Percentiles rank a stretch among this genome's conserved stretches.
Evolutionary conservation across 2,888 invertebrate genomes (phyloP).

Genomic region (Erebia aethiops): DNA sequence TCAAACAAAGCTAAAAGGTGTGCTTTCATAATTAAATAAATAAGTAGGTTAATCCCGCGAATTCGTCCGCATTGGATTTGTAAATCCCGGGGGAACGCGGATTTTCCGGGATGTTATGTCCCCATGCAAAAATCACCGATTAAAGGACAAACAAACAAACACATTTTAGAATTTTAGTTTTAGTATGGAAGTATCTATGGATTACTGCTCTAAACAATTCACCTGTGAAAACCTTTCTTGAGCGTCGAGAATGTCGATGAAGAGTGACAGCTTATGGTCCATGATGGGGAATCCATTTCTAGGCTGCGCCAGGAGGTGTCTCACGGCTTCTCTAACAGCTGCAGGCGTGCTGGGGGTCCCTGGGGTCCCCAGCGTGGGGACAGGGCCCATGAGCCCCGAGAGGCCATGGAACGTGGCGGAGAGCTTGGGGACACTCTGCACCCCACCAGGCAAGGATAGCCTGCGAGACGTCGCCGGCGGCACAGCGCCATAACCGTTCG

Average conservation of each 20-base stretch:
- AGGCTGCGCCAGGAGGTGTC: conserved; percentile 86
- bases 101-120: too few relatives aligned
- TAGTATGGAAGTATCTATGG: too few relatives aligned
- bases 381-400: conserved; percentile 61
- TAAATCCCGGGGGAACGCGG: too few relatives aligned
- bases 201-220: conserved; percentile 3
- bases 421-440: conserved; percentile 79
- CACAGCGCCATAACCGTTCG: conserved; percentile 77
- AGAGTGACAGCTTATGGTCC: conserved; percentile 90
- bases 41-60: too few relatives aligned
- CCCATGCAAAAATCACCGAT: too few relatives aligned
- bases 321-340: conserved; percentile 87
- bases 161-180: too few relatives aligned
- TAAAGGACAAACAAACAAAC: too few relatives aligned
- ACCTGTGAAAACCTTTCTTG: conserved; percentile 92
- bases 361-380: conserved; percentile 64
- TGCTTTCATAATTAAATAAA: conserved; percentile 4
- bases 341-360: conserved; percentile 82
- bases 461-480: conserved; percentile 79
- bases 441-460: conserved; percentile 81
- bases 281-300: conserved; percentile 89
- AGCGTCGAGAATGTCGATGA: conserved; percentile 91
- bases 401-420: conserved; percentile 86
- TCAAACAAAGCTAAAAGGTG: not conserved
- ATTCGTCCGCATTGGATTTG: too few relatives aligned